Conservation (phyloP, 1,140 invertebrate species). For the Aleiodes sp. region DNA sequence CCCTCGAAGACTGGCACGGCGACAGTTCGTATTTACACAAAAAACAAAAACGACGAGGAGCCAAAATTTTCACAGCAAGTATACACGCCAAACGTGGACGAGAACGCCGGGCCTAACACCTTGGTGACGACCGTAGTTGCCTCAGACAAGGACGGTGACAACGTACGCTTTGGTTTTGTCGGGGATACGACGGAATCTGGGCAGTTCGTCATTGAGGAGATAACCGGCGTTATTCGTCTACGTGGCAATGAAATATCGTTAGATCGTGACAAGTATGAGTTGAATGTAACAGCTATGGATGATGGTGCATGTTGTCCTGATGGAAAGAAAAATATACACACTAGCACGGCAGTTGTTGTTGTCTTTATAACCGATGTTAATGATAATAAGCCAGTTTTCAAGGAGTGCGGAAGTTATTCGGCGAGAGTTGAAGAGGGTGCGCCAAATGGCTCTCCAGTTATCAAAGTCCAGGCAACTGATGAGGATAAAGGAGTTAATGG, state of each 20-base stretch:
- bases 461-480: constrained; percentile 93
- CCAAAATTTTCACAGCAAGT: constrained; percentile 96
- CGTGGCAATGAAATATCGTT: constrained; percentile 85
- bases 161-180: constrained; percentile 92
- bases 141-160: constrained; percentile 95
- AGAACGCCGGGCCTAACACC: constrained; percentile 93
- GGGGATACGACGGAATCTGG: constrained; percentile 88
- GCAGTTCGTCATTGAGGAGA: constrained; percentile 95
- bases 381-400: constrained; percentile 94
- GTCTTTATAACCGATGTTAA: constrained; percentile 97
- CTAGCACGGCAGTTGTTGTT: constrained; percentile 93
- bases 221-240: constrained; percentile 91
- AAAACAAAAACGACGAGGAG: constrained; percentile 96
- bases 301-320: constrained; percentile 92
- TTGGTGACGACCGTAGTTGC: constrained; percentile 94
- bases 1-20: constrained; percentile 91
- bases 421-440: constrained; percentile 94
- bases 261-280: constrained; percentile 89
- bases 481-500: constrained; percentile 95
- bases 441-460: constrained; percentile 89
- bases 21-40: constrained; percentile 92
- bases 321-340: constrained; percentile 86
- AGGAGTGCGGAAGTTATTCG: constrained; percentile 90
- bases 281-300: constrained; percentile 94
- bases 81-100: constrained; percentile 95